phyloP scores from a whole-genome alignment of 2,888 invertebrate species.

The Chydorus sphaericus region DNA sequence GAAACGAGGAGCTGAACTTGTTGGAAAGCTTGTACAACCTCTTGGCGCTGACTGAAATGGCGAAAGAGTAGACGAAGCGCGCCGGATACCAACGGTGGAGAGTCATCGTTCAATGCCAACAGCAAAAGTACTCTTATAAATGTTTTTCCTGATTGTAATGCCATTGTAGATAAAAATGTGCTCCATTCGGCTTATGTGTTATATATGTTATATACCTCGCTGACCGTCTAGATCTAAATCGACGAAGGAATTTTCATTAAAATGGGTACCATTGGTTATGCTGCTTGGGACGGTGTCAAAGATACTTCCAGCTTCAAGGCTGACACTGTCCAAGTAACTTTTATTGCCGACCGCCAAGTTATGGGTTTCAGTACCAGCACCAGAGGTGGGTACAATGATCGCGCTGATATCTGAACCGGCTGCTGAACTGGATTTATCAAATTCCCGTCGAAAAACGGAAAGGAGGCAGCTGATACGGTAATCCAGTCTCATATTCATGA shows the following conservation, averaged over 20 bases:
- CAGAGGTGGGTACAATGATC: no score
- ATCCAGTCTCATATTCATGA: constrained; percentile 91
- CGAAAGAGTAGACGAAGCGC: constrained; percentile 84
- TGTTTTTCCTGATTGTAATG: no score
- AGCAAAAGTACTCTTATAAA: constrained; percentile 86
- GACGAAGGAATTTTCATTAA: neutral
- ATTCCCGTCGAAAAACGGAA: constrained; percentile 92
- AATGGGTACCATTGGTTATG: neutral
- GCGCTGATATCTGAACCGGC: constrained; percentile 26
- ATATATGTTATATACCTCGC: no score
- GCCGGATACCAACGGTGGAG: constrained; percentile 83
- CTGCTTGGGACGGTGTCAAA: constrained; percentile 55
- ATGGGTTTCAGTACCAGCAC: constrained; percentile 35
- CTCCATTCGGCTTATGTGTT: no score
- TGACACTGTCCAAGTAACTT: constrained; percentile 80
- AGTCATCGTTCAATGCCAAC: constrained; percentile 91
- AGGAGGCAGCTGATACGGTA: constrained; percentile 93
- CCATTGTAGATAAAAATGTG: no score
- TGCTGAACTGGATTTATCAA: constrained; percentile 49
- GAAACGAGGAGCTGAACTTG: constrained; percentile 94
- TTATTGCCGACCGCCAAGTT: constrained; percentile 47
- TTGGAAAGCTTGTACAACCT: constrained; percentile 75
- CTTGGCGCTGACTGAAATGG: constrained; percentile 96
- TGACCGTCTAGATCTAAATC: constrained; percentile 87
- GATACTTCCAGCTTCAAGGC: constrained; percentile 83